Evolutionary conservation across 2,113 vertebrate genomes (phyloP).

Genomic region (Aythya baeri): DNA sequence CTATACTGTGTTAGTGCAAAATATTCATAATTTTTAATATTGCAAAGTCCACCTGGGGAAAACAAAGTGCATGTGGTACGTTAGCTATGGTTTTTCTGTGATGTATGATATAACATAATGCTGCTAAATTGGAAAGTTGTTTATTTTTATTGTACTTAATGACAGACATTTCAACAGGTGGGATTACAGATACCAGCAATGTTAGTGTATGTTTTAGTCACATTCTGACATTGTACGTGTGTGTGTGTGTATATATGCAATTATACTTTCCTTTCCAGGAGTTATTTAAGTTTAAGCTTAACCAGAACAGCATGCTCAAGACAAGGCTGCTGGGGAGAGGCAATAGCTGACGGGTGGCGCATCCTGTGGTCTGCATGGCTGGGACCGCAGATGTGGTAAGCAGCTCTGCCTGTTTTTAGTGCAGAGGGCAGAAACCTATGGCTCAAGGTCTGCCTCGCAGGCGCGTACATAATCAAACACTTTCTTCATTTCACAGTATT

Average conservation of each 20-base stretch:
- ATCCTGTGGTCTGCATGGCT: background rate
- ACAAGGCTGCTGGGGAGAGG: background rate
- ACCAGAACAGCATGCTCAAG: background rate
- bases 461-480: conserved; percentile 19
- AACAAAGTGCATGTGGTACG: background rate
- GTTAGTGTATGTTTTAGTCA: background rate
- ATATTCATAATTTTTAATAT: background rate
- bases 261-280: background rate
- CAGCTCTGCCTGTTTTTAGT: background rate
- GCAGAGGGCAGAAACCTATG: conserved; percentile 12
- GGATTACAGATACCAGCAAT: background rate
- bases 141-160: background rate
- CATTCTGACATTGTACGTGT: background rate
- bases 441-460: background rate
- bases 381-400: conserved; percentile 13
- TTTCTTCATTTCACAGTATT: conserved; percentile 54
- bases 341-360: background rate
- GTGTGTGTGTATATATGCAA: background rate
- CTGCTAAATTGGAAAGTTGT: background rate
- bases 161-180: background rate
- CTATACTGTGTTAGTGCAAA: background rate
- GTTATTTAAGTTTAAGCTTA: background rate
- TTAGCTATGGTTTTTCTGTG: background rate
- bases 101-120: background rate
- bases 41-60: background rate